Evolutionary conservation across 2,888 invertebrate genomes (phyloP).

Genomic region (Apomyelois bistriatella): DNA sequence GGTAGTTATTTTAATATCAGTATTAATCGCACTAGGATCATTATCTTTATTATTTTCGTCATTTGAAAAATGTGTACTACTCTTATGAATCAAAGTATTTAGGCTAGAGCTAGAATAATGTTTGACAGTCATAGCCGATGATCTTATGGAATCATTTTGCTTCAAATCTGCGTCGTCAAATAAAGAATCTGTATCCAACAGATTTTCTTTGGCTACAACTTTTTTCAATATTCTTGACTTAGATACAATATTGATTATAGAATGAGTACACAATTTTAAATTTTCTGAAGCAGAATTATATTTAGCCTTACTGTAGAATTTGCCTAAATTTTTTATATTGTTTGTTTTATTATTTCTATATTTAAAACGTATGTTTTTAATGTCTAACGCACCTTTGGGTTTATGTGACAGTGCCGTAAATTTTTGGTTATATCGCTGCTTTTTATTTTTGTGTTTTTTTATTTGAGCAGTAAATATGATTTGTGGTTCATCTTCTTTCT

Average conservation of each 20-base stretch:
- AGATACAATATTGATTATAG: slow-evolving; percentile 35
- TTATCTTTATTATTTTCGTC: slow-evolving; percentile 16
- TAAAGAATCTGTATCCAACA: slow-evolving; percentile 27
- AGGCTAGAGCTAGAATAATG: slow-evolving; percentile 43
- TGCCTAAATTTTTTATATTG: slow-evolving; percentile 28
- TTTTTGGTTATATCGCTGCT: slow-evolving; percentile 16
- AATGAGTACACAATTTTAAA: slow-evolving; percentile 28
- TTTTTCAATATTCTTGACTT: slow-evolving; percentile 40
- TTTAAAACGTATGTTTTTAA: slow-evolving; percentile 40
- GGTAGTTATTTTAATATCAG: slow-evolving; percentile 24
- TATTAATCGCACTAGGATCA: slow-evolving; percentile 23
- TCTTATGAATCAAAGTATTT: slow-evolving; percentile 36
- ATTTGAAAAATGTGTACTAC: slow-evolving; percentile 27
- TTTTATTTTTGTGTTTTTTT: slow-evolving; percentile 25
- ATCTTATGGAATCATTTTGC: slow-evolving; percentile 27
- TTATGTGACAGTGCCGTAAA: slow-evolving; percentile 28
- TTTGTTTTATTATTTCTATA: slow-evolving; percentile 29
- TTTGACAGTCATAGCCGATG: slow-evolving; percentile 27
- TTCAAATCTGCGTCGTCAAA: slow-evolving; percentile 18
- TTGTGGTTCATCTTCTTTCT: slow-evolving; percentile 22
- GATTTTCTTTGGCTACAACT: slow-evolving; percentile 42
- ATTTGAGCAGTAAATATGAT: slow-evolving; percentile 30
- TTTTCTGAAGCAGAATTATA: slow-evolving; percentile 22
- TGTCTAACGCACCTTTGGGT: slow-evolving; percentile 26
- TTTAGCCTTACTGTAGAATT: slow-evolving; percentile 32